A percentile compares a stretch with the other conserved stretches of the same genome.
These are phyloP conservation scores for Siniperca obscura DNA, from an alignment of 2,797 vertebrate genomes.

Conservation along the genomic window DNA sequence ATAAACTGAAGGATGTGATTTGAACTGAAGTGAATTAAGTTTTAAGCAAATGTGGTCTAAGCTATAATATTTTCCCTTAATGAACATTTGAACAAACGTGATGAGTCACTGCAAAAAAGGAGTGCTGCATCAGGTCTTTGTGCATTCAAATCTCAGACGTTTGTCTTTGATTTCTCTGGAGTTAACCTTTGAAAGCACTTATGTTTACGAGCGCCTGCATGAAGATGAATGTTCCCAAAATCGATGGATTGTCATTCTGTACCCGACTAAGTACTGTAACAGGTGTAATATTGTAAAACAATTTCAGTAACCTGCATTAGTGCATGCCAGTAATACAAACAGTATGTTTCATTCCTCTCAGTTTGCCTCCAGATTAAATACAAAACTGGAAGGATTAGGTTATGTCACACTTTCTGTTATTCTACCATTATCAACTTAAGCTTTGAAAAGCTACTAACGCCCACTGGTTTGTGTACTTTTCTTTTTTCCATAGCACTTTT, in stretches of 20 bases:
- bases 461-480: slow-evolving; percentile 45
- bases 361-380: slow-evolving; percentile 31
- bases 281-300: slow-evolving; percentile 51
- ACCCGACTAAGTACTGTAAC: slow-evolving; percentile 49
- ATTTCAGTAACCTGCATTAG: slow-evolving; percentile 41
- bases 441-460: slow-evolving; percentile 1
- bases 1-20: slow-evolving; percentile 62
- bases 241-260: slow-evolving; percentile 47
- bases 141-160: slow-evolving; percentile 48
- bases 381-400: slow-evolving; percentile 20
- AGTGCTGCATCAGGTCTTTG: slow-evolving; percentile 33
- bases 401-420: slow-evolving; percentile 44
- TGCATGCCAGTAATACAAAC: slow-evolving; percentile 63
- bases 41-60: slow-evolving; percentile 38
- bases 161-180: slow-evolving; percentile 48
- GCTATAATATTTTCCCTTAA: slow-evolving; percentile 27
- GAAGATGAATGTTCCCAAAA: slow-evolving; percentile 62
- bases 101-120: slow-evolving; percentile 31
- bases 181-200: slow-evolving; percentile 67
- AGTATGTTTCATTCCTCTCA: slow-evolving; percentile 16
- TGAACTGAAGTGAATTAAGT: slow-evolving; percentile 38
- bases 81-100: slow-evolving; percentile 33
- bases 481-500: slow-evolving; percentile 61
- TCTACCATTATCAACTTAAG: slow-evolving; percentile 13
- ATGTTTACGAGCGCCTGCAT: slow-evolving; percentile 58